Evolutionary conservation across 2,888 invertebrate species (phyloP), one percentile per base, ranked within the genome.

Genomic region (Nomada goodeniana): DNA sequence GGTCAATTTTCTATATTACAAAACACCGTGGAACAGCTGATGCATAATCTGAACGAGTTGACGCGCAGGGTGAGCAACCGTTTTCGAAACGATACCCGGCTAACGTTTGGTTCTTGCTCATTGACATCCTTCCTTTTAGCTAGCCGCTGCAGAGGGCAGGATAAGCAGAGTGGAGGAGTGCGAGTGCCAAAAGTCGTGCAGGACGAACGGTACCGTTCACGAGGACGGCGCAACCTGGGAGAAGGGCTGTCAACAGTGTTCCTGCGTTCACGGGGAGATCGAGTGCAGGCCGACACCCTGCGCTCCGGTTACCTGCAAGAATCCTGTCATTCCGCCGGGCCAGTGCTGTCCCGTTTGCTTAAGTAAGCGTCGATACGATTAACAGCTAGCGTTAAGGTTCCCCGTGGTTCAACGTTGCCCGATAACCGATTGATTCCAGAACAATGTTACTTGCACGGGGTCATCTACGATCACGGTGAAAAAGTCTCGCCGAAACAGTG

Each of bases 161-260:
- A 95, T 98, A 93, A 95, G 96, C 92, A 96, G 96, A 92, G 95
- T 98, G 92, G 98, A 98, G 94, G 96, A 97, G 94, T 98, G 98
- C 94, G 98, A 98, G 95, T 98, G 98, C 94, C 97, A 97, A 94
- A 97, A 97, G 94, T 97, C 97, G 85, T 98, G 98, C 95, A 96
- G 95, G 92, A 96, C 96, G 89, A 97, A 98, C 94, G 97, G 96
- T 86, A 96, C 97, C 75, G 95, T 96, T 82, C 96, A 97, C 93
- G 96, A 96, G 77, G 98, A 98, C 93, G 98, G 98, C 76, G 96
- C 97, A 87, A 96, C 96, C 78, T 98, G 98, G 98, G 96, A 96
- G 94, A 95, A 96, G 92, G 96, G 96, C 94, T 98, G 98, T 95
- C 96, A 97, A 93, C 96, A 96, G 91, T 98, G 98, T 95, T 96